Conservation (phyloP, 2,888 invertebrate species). For the Andrena dorsata region DNA sequence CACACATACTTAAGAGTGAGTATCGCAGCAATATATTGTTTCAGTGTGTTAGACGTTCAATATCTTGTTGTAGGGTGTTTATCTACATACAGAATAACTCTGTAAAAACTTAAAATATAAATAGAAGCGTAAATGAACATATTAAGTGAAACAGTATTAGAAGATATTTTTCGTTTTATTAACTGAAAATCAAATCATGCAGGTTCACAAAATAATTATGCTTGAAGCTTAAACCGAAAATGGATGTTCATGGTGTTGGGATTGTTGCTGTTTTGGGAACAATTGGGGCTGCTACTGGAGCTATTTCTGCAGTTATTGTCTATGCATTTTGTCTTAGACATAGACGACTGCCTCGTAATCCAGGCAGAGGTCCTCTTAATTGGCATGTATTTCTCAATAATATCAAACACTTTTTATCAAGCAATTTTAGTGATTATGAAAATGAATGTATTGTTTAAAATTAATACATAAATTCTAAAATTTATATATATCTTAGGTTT, state of each 20-base stretch:
- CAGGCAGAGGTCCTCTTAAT: constrained; percentile 77
- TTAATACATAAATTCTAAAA: not conserved
- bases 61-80: constrained; percentile 16
- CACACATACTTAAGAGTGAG: too few relatives aligned
- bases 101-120: constrained; percentile 1
- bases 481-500: constrained; percentile 71
- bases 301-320: constrained; percentile 79
- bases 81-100: not conserved
- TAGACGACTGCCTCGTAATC: constrained; percentile 72
- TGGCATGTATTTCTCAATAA: constrained; percentile 66
- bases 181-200: not conserved
- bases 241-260: constrained; percentile 79
- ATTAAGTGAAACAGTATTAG: constrained; percentile 1
- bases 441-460: not conserved
- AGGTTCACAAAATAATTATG: constrained; percentile 17
- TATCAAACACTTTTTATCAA: not conserved
- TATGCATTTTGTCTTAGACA: constrained; percentile 79
- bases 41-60: not conserved
- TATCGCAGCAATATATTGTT: not conserved
- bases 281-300: constrained; percentile 80
- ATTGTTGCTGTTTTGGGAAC: constrained; percentile 78
- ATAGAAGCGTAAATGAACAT: not conserved
- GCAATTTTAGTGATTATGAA: not conserved
- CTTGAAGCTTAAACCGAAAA: constrained; percentile 49
- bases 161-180: not conserved